Base-by-base conservation (phyloP, 1,140 invertebrate species). In the Harlomillsia oculata region DNA sequence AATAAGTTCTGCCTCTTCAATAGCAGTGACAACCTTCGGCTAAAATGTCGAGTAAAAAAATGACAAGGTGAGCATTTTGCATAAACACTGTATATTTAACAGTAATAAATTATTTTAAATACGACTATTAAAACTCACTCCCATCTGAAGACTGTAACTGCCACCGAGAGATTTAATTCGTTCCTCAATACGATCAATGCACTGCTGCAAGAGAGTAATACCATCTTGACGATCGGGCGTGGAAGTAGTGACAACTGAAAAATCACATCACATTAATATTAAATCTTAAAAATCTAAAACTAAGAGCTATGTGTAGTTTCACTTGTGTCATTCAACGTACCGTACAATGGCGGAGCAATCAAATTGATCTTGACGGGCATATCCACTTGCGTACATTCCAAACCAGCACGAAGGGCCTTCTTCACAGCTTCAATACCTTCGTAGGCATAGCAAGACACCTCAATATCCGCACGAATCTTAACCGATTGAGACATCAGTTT, bases 401-500 rank as follows among this genome's bases (percentile, higher is more conserved):
- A 79, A 3, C 97, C 97, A 69, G 88, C 80, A 72, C 82, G 87
- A 3, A 99, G 74, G 0, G 97, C 93, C 55, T 83, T 77, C 73
- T 98, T 98, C 0, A 99, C 94, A 34, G 97, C 97, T 78, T 99
- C 95, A 67, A 99, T 97, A 26, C 97, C 97, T 73, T 99, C 95
- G 70, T 97, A 97, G 4, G 89, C 93, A 69, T 96, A 99, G 74
- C 95, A 99, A 0, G 93, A 92, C 65, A 96, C 95, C 75, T 99
- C 94, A 68, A 99, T 90, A 70, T 99, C 95, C 23, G 94, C 87
- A 67, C 95, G 78, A 55, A 97, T 96, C 79, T 99, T 99, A 0
- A 99, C 91, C 18, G 94, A 90, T 74, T 98, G 95, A 18, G 94
- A 96, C 30, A 95, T 98, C 13, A 99, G 75, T 72, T 97, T 94